A percentile compares a stretch with the other conserved stretches of the same genome.
Evolutionary conservation across 2,888 invertebrate genomes (phyloP).

Genomic region (Hyppa rectilinea): DNA sequence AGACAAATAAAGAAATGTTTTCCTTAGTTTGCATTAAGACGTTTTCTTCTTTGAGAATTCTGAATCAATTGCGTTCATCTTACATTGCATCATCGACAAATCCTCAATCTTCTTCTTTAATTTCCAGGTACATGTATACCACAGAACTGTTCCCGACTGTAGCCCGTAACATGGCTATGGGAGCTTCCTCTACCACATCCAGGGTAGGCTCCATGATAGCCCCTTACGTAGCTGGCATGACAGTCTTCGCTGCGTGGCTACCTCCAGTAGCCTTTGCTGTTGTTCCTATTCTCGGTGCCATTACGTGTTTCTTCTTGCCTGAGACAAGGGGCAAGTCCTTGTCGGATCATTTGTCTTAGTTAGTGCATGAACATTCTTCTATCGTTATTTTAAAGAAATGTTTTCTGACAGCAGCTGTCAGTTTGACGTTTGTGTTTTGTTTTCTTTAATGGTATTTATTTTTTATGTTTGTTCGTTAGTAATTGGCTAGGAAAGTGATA

Average conservation of each 20-base stretch:
- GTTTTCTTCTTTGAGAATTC: not conserved
- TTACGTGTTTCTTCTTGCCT: conserved; percentile 65
- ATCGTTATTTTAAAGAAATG: not conserved
- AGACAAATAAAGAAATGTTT: no score
- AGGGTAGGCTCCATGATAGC: conserved; percentile 91
- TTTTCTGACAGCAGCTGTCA: conserved; percentile 3
- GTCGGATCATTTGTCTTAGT: conserved; percentile 62
- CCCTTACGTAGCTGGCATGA: conserved; percentile 88
- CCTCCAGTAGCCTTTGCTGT: conserved; percentile 70
- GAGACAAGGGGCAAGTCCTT: conserved; percentile 72
- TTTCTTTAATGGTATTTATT: not conserved
- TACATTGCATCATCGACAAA: not conserved
- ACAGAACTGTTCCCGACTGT: conserved; percentile 92
- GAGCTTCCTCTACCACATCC: conserved; percentile 90
- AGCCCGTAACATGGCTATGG: conserved; percentile 90
- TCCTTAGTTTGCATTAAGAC: not conserved
- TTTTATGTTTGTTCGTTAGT: conserved; percentile 10
- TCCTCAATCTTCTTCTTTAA: not conserved
- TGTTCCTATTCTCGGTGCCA: conserved; percentile 67
- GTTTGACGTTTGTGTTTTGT: conserved; percentile 13
- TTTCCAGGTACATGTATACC: conserved; percentile 79
- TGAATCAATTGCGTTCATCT: not conserved
- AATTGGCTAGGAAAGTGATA: conserved; percentile 45
- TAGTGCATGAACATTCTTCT: not conserved
- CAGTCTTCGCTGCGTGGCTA: conserved; percentile 62